These are phyloP conservation scores for Petrocephalus microphthalmus DNA, from an alignment of 2,113 vertebrate genomes.

Conservation along the genomic window DNA sequence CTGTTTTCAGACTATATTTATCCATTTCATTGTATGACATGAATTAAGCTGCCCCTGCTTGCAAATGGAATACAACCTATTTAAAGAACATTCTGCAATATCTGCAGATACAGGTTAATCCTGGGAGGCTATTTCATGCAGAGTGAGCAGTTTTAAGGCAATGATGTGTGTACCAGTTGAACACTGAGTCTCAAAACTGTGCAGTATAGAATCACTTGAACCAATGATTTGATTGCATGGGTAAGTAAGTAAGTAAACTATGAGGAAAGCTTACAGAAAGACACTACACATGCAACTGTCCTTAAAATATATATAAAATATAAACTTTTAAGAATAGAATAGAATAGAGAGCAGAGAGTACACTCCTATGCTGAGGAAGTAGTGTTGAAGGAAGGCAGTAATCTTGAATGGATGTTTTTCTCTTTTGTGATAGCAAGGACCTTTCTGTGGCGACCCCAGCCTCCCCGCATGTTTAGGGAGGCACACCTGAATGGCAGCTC, in stretches of 20 bases:
- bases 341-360: neutral
- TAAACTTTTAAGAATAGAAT: neutral
- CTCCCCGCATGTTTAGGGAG: neutral
- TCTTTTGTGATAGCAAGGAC: neutral
- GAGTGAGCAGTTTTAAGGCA: neutral
- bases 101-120: neutral
- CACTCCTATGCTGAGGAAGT: neutral
- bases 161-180: neutral
- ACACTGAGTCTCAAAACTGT: neutral
- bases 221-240: neutral
- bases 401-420: neutral
- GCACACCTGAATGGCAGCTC: neutral
- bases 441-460: neutral
- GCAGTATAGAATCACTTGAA: neutral
- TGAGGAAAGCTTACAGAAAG: neutral
- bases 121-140: neutral
- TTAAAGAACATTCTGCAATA: neutral
- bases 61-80: neutral
- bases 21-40: neutral
- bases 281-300: neutral
- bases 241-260: neutral
- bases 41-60: neutral
- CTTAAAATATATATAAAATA: neutral
- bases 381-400: neutral
- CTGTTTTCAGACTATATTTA: neutral